phyloP scores from a whole-genome alignment of 2,113 vertebrate species.

The Halichoeres trimaculatus region DNA sequence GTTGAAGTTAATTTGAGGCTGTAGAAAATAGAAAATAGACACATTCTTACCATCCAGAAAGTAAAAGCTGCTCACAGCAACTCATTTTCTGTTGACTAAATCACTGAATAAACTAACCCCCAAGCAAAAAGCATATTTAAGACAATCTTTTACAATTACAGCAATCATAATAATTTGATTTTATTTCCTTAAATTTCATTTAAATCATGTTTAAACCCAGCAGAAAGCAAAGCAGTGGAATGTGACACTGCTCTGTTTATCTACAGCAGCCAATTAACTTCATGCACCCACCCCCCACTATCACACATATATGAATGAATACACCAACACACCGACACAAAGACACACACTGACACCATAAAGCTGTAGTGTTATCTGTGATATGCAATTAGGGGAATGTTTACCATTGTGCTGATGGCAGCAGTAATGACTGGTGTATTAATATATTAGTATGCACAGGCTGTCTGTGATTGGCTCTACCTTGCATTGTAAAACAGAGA shows the following conservation, averaged over 20 bases:
- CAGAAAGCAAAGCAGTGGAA: constrained; percentile 48
- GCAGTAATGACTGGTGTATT: constrained; percentile 62
- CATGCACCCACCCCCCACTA: constrained; percentile 20
- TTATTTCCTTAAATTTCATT: constrained; percentile 36
- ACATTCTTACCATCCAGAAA: constrained; percentile 16
- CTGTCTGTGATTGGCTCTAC: constrained; percentile 59
- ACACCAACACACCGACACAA: constrained; percentile 33
- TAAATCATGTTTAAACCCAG: constrained; percentile 28
- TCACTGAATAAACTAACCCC: constrained; percentile 35
- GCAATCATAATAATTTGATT: constrained; percentile 47
- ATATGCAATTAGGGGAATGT: constrained; percentile 72
- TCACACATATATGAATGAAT: constrained; percentile 43
- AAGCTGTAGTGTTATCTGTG: constrained; percentile 61
- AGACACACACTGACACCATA: constrained; percentile 36
- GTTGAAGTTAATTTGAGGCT: too few relatives aligned
- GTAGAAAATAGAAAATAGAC: neutral
- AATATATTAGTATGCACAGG: constrained; percentile 68
- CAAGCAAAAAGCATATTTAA: constrained; percentile 2
- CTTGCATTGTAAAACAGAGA: constrained; percentile 56
- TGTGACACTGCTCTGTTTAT: constrained; percentile 56
- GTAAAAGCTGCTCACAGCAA: neutral
- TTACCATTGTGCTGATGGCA: constrained; percentile 65
- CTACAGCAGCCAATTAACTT: constrained; percentile 67
- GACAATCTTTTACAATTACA: constrained; percentile 30
- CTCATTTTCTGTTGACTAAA: constrained; percentile 27